A percentile compares a stretch with the other conserved stretches of the same genome.
phyloP scores from a whole-genome alignment of 37 sponge, comb jelly and placozoan species.

The Beroe ovata region DNA sequence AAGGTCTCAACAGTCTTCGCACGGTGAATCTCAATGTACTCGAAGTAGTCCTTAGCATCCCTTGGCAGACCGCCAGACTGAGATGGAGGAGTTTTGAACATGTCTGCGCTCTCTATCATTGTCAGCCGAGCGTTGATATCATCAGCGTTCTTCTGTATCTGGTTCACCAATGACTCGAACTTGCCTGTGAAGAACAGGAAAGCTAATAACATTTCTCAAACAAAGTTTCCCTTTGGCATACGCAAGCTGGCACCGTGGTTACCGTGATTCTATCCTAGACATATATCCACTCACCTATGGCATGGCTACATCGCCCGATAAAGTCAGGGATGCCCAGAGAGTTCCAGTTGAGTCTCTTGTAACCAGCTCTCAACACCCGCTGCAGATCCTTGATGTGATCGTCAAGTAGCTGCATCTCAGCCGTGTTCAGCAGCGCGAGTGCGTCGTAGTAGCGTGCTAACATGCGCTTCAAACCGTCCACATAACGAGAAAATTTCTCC shows the following conservation, averaged over 20 bases:
- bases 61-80: constrained; percentile 75
- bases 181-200: constrained; percentile 70
- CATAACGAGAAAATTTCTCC: constrained; percentile 83
- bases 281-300: constrained; percentile 43
- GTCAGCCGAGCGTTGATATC: constrained; percentile 91
- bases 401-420: constrained; percentile 81
- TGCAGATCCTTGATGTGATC: constrained; percentile 87
- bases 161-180: constrained; percentile 95
- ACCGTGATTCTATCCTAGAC: too few species aligned
- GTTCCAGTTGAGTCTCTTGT: constrained; percentile 98
- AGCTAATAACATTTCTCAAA: too few species aligned
- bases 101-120: constrained; percentile 79
- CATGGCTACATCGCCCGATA: constrained; percentile 77
- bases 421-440: constrained; percentile 44
- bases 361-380: constrained; percentile 83
- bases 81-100: constrained; percentile 80
- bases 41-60: constrained; percentile 96
- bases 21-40: constrained; percentile 79
- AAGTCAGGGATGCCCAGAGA: constrained; percentile 96
- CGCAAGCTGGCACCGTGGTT: too few species aligned
- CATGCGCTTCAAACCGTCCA: constrained; percentile 77
- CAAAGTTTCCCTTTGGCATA: too few species aligned
- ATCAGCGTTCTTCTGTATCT: constrained; percentile 94
- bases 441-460: constrained; percentile 72
- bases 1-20: constrained; percentile 70